Base-by-base conservation (phyloP, 2,888 invertebrate species). In the Mycalesis mineus region DNA sequence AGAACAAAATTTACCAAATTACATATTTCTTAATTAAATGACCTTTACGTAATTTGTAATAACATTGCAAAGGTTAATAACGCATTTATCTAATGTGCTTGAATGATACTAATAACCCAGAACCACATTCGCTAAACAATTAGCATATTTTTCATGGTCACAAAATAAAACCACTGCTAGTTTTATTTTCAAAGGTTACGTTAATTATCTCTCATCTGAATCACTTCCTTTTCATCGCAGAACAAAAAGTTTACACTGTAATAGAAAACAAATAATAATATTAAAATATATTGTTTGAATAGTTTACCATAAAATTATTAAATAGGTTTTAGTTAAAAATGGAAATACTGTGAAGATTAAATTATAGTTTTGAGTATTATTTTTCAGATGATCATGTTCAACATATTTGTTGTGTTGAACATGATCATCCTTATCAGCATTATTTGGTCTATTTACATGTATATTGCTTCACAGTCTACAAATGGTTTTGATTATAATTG, bases 101-200 rank as follows among this genome's bases (percentile, higher is more conserved):
- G 36, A 48, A 49, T 37, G 39, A 48, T 55, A 48, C 50, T 42
- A 56, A 49, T 52, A 52, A 42, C 29, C 22, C 29, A 39, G 52
- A 52, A 57, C 52, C 68, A 77, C 72, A 80, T 83, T 84, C 83
- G 73, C 75, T 69, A 59, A 66, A 71, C 73, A 78, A 82, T 88
- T 84, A 84, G 71, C 81, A 76, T 75, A 73, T 65, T 74, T 81
- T 79, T 71, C 77, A 73, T 69, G 76, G 70, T 71, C 73, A 73
- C 64, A 60, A 47, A n/a, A n/a, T n/a, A n/a, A n/a, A n/a, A n/a
- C 49, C 40, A 72, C 68, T 72, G 65, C n/a, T n/a, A n/a, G 69
- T 71, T 70, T 64, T 45, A 65, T 57, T 58, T 57, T 57, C 37
- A 75, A 78, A 80, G 80, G 79, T 65, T 67, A 61, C 53, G 56